Evolutionary conservation across 2,113 vertebrate species (phyloP), one percentile per base, ranked within the genome.

Genomic region (Vidua chalybeata): DNA sequence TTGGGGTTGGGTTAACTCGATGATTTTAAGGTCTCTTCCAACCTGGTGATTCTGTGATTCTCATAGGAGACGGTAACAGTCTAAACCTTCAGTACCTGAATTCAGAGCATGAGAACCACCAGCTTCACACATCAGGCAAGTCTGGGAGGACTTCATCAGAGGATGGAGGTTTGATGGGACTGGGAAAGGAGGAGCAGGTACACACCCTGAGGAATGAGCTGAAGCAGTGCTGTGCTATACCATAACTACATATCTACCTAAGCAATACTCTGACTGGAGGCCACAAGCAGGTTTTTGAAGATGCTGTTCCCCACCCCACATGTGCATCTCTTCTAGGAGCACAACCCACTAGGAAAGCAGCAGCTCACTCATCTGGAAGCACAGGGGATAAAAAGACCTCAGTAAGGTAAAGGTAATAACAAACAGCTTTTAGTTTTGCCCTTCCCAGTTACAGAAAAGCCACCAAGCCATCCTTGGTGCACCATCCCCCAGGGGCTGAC

Each of bases 191-290:
- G 43, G n/a, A 39, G 30, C 56, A 71, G 73, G 43, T 15, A 51
- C 43, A 22, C 51, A 35, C 5, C 2, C 33, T 10, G 16, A 23
- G 15, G 35, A 64, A 39, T 0, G 11, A 89, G 75, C 20, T 52
- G 35, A 72, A 35, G 48, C 43, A 22, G 2, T 13, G 52, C 58
- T 84, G 73, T 24, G 5, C 72, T 55, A 11, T 1, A 37, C 52
- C 54, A 7, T 4, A 23, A 7, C 21, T 31, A 59, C 0, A 0
- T 1, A 31, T 3, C 18, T 0, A 56, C 59, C 54, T 2, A 37
- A 8, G 2, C 4, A 30, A 52, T 8, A 17, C 59, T 24, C 51
- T 13, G 30, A 49, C 41, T 9, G 0, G 0, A 67, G 52, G 48
- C 80, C 69, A 35, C 0, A 6, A 71, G 46, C 27, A 18, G 21